A percentile compares a stretch with the other conserved stretches of the same genome.
These are phyloP conservation scores for Tenrec ecaudatus DNA, from an alignment of 2,113 vertebrate species.

Conservation along the genomic window DNA sequence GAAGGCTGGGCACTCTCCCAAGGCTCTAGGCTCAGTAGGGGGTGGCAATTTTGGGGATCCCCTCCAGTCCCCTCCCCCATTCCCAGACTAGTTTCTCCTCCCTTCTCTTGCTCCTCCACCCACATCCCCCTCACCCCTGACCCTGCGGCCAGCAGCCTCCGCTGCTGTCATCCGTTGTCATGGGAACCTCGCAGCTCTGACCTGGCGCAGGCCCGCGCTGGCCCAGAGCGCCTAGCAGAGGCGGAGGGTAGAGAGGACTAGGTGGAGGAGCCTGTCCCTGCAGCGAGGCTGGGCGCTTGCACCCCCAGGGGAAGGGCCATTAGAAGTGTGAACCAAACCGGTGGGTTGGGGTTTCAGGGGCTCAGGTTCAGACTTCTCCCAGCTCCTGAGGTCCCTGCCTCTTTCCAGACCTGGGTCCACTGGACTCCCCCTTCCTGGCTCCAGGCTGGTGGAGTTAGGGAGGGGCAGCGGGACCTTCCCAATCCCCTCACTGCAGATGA, in stretches of 20 bases:
- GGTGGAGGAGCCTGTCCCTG: neutral
- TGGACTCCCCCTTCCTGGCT: conserved; percentile 83
- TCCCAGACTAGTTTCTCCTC: neutral
- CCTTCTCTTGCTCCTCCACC: conserved; percentile 33
- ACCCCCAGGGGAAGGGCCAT: neutral
- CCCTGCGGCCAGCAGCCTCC: conserved; percentile 73
- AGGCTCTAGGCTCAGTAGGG: neutral
- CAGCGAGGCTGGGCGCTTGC: neutral
- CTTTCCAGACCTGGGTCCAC: neutral
- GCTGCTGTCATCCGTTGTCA: conserved; percentile 77
- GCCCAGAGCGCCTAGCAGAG: conserved; percentile 65
- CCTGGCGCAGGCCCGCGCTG: conserved; percentile 61
- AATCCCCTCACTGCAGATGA: conserved; percentile 65
- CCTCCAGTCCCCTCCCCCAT: neutral
- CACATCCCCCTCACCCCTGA: conserved; percentile 69
- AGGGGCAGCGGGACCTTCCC: conserved; percentile 78
- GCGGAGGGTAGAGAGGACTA: conserved; percentile 24
- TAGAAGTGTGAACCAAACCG: neutral
- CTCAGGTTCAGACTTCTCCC: neutral
- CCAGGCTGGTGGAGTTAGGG: conserved; percentile 82
- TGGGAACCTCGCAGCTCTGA: conserved; percentile 77
- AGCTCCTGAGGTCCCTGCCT: neutral
- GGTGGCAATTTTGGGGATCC: conserved; percentile 18
- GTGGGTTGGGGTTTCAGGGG: neutral
- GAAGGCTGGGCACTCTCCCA: neutral